Evolutionary conservation across 2,888 invertebrate genomes (phyloP), one percentile per base, ranked within the genome.

Genomic region (Tipula confusa): DNA sequence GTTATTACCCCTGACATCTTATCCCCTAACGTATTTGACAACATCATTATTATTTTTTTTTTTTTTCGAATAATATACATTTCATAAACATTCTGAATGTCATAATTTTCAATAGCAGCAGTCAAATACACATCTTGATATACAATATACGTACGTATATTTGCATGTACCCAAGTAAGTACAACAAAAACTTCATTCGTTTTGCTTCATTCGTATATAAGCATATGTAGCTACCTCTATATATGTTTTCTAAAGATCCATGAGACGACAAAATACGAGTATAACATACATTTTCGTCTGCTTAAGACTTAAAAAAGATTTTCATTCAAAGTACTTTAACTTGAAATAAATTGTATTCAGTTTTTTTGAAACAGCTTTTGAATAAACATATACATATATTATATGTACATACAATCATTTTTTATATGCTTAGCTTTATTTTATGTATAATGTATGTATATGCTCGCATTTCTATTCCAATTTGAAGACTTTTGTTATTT

Each of bases 251-350:
- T n/a, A 64, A 64, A 64, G 64, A 64, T 24, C 64, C 7, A 24
- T 64, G n/a, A 64, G 64, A 64, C 24, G 64, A 64, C 2, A 24
- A 11, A 64, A 64, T 64, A 64, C 11, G 24, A 64, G 64, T 18
- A 24, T 7, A 64, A 64, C 24, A 64, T 64, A 64, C 24, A 24
- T 64, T 64, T 64, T 64, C 64, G 24, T 64, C 24, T 64, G 24
- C 43, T 43, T 64, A 64, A 64, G 18, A 24, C 64, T 64, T 7
- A 24, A 64, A 24, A 64, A 64, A 64, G 64, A 18, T 64, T 64
- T 64, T 64, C 24, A 64, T 64, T 64, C 64, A 64, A 64, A 64
- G 64, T 64, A 64, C 64, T 64, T 64, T 64, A 64, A 64, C 64
- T 64, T 64, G 64, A 9, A 64, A 64, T 64, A 64, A 64, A 64